Conservation (phyloP, 2,113 vertebrate genomes). For the Hipposideros armiger region DNA sequence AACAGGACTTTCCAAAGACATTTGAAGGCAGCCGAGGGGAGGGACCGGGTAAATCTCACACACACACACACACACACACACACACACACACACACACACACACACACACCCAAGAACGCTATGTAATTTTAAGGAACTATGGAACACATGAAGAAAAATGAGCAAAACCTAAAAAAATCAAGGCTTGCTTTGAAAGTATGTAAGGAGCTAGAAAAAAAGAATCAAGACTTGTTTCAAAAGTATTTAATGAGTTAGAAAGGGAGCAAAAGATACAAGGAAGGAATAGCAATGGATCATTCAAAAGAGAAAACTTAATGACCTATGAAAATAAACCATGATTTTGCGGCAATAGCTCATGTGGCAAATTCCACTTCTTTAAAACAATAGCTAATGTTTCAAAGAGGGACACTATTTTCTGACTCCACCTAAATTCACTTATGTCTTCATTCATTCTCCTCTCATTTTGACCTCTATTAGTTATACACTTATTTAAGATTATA, state of each 20-base stretch:
- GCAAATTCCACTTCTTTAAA: not conserved
- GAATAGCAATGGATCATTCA: not conserved
- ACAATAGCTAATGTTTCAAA: not conserved
- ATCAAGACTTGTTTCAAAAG: not conserved
- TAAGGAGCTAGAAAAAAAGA: not conserved
- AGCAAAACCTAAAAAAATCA: not conserved
- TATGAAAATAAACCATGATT: not conserved
- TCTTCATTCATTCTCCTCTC: not conserved
- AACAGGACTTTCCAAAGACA: not conserved
- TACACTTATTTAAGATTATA: not conserved
- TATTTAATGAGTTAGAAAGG: not conserved
- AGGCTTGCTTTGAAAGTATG: not conserved
- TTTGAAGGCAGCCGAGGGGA: too few species aligned
- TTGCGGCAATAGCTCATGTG: not conserved
- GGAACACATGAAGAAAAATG: conserved; percentile 20
- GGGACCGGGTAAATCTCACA: too few species aligned
- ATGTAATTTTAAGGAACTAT: not conserved
- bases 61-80: too few species aligned
- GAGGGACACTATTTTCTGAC: not conserved
- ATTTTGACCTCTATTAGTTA: not conserved
- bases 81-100: too few species aligned
- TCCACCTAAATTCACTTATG: not conserved
- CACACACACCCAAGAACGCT: not conserved
- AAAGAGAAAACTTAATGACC: not conserved
- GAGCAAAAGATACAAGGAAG: not conserved